phyloP scores from a whole-genome alignment of 1,140 invertebrate genomes.

The Drosophila baimaii region DNA sequence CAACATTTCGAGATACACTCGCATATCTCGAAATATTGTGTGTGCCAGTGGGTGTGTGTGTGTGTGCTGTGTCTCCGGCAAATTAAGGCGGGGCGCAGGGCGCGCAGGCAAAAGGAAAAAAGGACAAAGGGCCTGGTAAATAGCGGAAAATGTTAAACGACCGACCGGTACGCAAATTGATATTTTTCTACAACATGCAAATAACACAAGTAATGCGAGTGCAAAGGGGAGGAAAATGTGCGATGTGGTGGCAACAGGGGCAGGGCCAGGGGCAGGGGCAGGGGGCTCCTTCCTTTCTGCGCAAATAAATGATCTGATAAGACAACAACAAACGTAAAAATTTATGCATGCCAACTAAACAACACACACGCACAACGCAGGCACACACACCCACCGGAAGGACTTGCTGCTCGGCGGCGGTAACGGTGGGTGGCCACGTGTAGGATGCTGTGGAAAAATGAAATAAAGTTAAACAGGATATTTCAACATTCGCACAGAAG shows the following conservation, averaged over 20 bases:
- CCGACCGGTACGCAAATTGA: conserved; percentile 76
- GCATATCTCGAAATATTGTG: conserved; percentile 42
- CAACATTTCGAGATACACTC: conserved; percentile 73
- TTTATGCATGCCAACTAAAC: conserved; percentile 81
- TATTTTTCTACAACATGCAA: conserved; percentile 83
- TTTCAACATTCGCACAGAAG: conserved; percentile 68
- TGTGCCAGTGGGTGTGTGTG: conserved; percentile 1
- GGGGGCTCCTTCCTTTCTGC: conserved; percentile 4
- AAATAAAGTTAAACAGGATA: conserved; percentile 83
- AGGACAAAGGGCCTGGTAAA: conserved; percentile 76
- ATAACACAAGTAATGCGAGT: conserved; percentile 76
- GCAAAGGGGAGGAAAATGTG: neutral
- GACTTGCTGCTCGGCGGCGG: conserved; percentile 3
- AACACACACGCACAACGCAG: conserved; percentile 43
- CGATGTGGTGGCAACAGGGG: neutral
- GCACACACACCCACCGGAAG: conserved; percentile 14
- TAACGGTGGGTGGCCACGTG: conserved; percentile 59
- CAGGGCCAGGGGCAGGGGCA: no score
- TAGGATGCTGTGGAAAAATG: conserved; percentile 81
- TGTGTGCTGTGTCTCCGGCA: conserved; percentile 43
- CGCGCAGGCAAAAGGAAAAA: conserved; percentile 32
- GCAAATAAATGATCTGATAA: conserved; percentile 81
- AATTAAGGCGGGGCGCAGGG: conserved; percentile 56
- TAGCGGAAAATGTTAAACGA: conserved; percentile 81
- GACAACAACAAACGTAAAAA: conserved; percentile 82